phyloP scores from a whole-genome alignment of 2,113 vertebrate species.

The Hypomesus transpacificus region DNA sequence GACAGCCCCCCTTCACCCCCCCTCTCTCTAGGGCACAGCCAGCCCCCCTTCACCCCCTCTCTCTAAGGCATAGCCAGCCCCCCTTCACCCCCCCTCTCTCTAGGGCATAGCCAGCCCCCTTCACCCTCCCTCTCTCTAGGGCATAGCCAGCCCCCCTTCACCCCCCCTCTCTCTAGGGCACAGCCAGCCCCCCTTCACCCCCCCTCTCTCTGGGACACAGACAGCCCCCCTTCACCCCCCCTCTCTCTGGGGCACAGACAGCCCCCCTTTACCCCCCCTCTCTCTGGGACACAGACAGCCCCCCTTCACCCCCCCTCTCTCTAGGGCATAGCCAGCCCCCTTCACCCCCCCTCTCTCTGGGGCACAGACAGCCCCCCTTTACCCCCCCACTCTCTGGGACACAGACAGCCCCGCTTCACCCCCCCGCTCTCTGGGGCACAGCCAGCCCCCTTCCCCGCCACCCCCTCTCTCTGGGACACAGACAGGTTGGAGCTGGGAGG shows the following conservation, averaged over 20 bases:
- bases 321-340: neutral
- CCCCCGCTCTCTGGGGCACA: neutral
- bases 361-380: neutral
- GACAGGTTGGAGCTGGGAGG: too few relatives aligned
- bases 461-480: neutral
- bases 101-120: conserved; percentile 1
- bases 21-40: neutral
- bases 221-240: too few relatives aligned
- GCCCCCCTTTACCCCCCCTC: too few relatives aligned
- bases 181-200: neutral
- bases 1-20: neutral
- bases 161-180: neutral
- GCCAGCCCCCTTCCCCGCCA: neutral
- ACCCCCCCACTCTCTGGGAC: neutral
- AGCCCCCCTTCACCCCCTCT: conserved; percentile 4
- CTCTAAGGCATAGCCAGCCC: neutral
- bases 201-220: neutral
- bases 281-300: neutral
- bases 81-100: conserved; percentile 1
- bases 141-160: neutral
- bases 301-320: too few relatives aligned
- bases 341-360: too few relatives aligned
- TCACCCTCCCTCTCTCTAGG: neutral
- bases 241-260: neutral
- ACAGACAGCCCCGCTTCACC: neutral